phyloP scores from a whole-genome alignment of 2,888 invertebrate genomes.

The Aromia moschata region DNA sequence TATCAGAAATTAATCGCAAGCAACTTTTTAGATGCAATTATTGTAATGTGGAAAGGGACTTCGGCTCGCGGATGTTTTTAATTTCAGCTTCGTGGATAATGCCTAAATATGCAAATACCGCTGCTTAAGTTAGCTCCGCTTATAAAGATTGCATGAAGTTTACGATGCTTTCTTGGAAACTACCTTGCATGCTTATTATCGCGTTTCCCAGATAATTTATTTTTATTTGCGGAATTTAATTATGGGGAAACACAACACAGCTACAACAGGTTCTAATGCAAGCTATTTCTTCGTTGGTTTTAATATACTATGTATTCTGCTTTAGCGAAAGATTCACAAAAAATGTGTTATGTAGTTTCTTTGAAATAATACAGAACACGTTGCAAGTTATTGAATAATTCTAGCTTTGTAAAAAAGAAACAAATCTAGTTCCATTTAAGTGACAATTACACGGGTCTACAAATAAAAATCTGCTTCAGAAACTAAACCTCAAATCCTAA shows the following conservation, averaged over 20 bases:
- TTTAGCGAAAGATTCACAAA: too few relatives aligned
- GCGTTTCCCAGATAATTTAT: constrained; percentile 54
- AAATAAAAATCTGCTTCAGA: too few relatives aligned
- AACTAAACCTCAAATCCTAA: too few relatives aligned
- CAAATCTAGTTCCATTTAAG: too few relatives aligned
- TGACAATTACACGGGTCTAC: too few relatives aligned
- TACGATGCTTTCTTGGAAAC: constrained; percentile 51
- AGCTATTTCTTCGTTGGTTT: too few relatives aligned
- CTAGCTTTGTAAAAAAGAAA: too few relatives aligned
- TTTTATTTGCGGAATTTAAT: constrained; percentile 59
- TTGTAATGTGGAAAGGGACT: constrained; percentile 42
- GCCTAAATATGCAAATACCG: constrained; percentile 50
- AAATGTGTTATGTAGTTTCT: too few relatives aligned
- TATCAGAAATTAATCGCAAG: constrained; percentile 49
- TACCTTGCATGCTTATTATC: constrained; percentile 59
- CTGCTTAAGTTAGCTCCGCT: constrained; percentile 28
- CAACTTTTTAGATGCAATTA: constrained; percentile 48
- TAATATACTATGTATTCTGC: too few relatives aligned
- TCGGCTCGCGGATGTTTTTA: constrained; percentile 46
- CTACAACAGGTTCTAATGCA: constrained; percentile 29
- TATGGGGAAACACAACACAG: constrained; percentile 43
- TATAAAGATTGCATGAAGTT: constrained; percentile 49
- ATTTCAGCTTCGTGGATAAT: constrained; percentile 48
- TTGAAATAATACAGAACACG: too few relatives aligned
- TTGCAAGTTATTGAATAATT: too few relatives aligned